A percentile compares a stretch with the other conserved stretches of the same genome.
Conservation (phyloP, 2,113 vertebrate species). For the Ariopsis seemanni region DNA sequence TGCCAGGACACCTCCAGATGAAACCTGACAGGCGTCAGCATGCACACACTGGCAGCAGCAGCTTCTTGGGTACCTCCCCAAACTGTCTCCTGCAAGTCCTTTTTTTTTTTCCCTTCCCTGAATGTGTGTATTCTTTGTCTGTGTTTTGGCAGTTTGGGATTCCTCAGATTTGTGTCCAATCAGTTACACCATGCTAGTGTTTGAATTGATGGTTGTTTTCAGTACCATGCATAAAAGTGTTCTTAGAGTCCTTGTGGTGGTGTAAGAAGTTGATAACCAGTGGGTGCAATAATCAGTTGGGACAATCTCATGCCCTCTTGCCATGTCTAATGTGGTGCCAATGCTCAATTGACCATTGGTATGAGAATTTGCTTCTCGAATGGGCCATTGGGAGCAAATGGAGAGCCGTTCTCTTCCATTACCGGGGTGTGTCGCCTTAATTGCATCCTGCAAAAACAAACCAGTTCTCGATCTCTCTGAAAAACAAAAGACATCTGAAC, state of each 20-base stretch:
- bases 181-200: neutral
- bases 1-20: neutral
- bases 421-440: slow-evolving; percentile 4
- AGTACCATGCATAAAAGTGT: neutral
- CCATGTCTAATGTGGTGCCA: slow-evolving; percentile 2
- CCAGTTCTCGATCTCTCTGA: slow-evolving; percentile 16
- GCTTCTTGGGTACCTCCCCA: slow-evolving; percentile 37
- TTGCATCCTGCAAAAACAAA: slow-evolving; percentile 48
- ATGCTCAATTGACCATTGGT: neutral
- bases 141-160: slow-evolving; percentile 1
- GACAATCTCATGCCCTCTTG: neutral
- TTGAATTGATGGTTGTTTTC: slow-evolving; percentile 9
- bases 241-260: slow-evolving; percentile 27
- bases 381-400: too few relatives aligned
- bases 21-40: slow-evolving; percentile 33
- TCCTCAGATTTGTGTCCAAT: neutral
- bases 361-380: neutral
- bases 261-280: slow-evolving; percentile 34
- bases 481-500: slow-evolving; percentile 19
- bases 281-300: slow-evolving; percentile 31
- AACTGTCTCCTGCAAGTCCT: slow-evolving; percentile 27
- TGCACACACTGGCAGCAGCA: slow-evolving; percentile 31
- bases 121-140: neutral
- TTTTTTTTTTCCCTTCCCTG: neutral
- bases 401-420: neutral